Conservation (phyloP, 2,797 vertebrate genomes). For the Choloepus didactylus region DNA sequence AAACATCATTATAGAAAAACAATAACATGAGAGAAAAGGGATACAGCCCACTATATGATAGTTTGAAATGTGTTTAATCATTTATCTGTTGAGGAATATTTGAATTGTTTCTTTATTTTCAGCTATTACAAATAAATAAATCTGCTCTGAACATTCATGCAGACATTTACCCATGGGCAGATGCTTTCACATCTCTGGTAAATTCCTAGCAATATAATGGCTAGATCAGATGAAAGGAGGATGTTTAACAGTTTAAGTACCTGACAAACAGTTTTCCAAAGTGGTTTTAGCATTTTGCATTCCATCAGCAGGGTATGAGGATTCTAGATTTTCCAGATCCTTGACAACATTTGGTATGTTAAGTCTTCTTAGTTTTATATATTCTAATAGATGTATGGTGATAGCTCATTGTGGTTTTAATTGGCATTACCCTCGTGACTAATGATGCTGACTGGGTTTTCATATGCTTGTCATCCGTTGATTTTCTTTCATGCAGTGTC, state of each 20-base stretch:
- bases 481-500: neutral
- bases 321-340: neutral
- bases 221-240: neutral
- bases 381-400: neutral
- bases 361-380: neutral
- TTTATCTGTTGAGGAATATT: neutral
- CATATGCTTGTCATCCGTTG: neutral
- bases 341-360: neutral
- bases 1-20: neutral
- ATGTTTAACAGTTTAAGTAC: neutral
- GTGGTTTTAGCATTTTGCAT: neutral
- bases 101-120: neutral
- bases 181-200: neutral
- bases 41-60: neutral
- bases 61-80: neutral
- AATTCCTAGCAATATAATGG: neutral
- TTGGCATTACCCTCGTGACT: neutral
- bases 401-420: no score
- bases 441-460: neutral
- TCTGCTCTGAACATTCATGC: neutral
- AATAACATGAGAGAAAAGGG: no score
- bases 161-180: neutral
- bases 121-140: neutral
- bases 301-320: neutral
- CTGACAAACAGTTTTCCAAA: neutral